These are phyloP conservation scores for Drosophila sp. DNA, from an alignment of 1,140 invertebrate species.

Conservation along the genomic window DNA sequence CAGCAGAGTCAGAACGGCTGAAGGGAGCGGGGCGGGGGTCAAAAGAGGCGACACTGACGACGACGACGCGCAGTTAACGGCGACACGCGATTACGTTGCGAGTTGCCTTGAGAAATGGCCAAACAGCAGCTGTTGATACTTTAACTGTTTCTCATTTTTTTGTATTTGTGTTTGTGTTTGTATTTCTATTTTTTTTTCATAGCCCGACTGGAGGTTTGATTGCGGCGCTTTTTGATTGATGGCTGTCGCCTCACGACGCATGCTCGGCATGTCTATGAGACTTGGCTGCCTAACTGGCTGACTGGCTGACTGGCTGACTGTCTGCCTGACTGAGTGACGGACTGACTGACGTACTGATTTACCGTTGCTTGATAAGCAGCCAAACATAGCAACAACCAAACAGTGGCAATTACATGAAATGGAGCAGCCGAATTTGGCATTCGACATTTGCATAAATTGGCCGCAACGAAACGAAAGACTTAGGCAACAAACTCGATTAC, in stretches of 20 bases:
- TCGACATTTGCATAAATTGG: slow-evolving; percentile 74
- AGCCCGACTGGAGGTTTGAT: slow-evolving; percentile 49
- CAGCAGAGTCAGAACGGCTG: neutral
- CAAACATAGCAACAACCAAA: slow-evolving; percentile 11
- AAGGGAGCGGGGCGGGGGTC: neutral
- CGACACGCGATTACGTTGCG: slow-evolving; percentile 45
- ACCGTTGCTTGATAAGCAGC: slow-evolving; percentile 73
- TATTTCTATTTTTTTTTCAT: slow-evolving; percentile 16
- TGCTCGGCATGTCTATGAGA: slow-evolving; percentile 71
- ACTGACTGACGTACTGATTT: slow-evolving; percentile 56
- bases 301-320: slow-evolving; percentile 7
- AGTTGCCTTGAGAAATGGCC: slow-evolving; percentile 27
- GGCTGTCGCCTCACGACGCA: slow-evolving; percentile 78
- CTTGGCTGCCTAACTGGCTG: slow-evolving; percentile 9
- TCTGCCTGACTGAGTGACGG: slow-evolving; percentile 34
- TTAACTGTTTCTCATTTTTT: slow-evolving; percentile 47
- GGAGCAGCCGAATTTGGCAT: slow-evolving; percentile 60
- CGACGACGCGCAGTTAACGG: slow-evolving; percentile 2
- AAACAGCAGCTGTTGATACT: slow-evolving; percentile 66
- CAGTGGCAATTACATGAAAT: slow-evolving; percentile 79
- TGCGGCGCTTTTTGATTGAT: slow-evolving; percentile 73
- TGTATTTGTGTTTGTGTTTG: too few relatives aligned
- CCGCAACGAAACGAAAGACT: slow-evolving; percentile 61
- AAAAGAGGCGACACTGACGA: slow-evolving; percentile 4
- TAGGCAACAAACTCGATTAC: slow-evolving; percentile 69